These are phyloP conservation scores for Polypterus bichir DNA, from an alignment of 2,113 vertebrate genomes.

Conservation along the genomic window DNA sequence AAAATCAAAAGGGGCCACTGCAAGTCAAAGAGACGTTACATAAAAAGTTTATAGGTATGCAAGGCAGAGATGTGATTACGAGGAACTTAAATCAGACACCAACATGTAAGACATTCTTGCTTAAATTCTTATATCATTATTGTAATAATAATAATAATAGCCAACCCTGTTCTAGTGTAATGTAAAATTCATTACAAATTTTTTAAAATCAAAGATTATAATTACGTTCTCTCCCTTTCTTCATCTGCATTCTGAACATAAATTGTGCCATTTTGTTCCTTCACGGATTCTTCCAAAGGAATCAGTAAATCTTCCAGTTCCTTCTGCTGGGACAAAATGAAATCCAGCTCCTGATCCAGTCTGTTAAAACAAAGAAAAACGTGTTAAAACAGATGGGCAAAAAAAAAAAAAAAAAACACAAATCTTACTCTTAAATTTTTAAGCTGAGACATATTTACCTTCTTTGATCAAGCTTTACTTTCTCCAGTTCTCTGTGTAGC, in stretches of 20 bases:
- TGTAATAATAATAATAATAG: no score
- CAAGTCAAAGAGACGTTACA: no score
- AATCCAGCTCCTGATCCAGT: slow-evolving; percentile 90
- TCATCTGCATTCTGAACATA: slow-evolving; percentile 94
- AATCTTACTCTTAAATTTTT: background rate
- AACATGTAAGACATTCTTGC: no score
- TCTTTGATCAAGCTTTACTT: slow-evolving; percentile 92
- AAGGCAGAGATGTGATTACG: no score
- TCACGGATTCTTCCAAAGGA: slow-evolving; percentile 83
- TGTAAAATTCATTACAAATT: no score
- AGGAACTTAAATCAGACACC: no score
- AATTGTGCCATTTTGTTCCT: slow-evolving; percentile 88
- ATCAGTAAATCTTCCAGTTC: slow-evolving; percentile 85
- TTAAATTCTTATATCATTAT: no score
- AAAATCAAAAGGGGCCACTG: no score
- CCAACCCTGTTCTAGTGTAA: no score
- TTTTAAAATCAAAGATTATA: background rate
- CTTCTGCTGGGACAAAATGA: slow-evolving; percentile 93
- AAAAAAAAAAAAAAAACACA: background rate
- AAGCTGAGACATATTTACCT: slow-evolving; percentile 32
- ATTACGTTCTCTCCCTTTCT: slow-evolving; percentile 81
- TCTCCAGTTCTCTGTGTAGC: slow-evolving; percentile 91
- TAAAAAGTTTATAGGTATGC: no score
- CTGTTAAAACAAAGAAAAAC: slow-evolving; percentile 26
- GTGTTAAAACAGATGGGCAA: background rate